Conservation (phyloP, 2,888 invertebrate species). For the Lissocephala sabroskyi region DNA sequence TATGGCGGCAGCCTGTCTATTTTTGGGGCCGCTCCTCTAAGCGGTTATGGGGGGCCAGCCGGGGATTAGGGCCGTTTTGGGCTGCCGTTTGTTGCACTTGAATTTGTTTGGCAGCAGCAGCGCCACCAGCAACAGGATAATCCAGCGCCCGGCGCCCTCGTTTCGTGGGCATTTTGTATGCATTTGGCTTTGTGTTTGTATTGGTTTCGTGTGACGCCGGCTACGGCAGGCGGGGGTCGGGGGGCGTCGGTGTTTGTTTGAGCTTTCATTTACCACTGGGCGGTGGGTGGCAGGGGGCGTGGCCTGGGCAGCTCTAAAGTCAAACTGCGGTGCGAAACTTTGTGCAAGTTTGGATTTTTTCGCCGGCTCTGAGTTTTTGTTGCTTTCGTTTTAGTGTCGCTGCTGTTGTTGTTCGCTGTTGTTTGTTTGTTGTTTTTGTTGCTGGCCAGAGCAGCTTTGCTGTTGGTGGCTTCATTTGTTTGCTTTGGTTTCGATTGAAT, state of each 20-base stretch:
- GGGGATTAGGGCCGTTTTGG: neutral
- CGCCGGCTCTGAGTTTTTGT: neutral
- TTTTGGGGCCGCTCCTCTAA: neutral
- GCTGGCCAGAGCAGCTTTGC: too few relatives aligned
- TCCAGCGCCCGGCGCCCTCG: slow-evolving; percentile 8
- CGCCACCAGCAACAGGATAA: slow-evolving; percentile 46
- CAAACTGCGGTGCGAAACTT: neutral
- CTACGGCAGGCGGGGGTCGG: too few relatives aligned
- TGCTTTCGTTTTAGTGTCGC: neutral
- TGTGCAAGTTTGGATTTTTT: slow-evolving; percentile 1
- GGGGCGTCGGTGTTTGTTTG: slow-evolving; percentile 3
- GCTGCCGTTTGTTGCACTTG: neutral
- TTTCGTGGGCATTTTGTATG: slow-evolving; percentile 10
- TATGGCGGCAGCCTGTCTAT: slow-evolving; percentile 39
- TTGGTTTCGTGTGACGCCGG: slow-evolving; percentile 1
- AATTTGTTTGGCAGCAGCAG: slow-evolving; percentile 13
- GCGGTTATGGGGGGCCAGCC: neutral
- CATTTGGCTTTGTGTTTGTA: slow-evolving; percentile 5
- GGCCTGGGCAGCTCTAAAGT: neutral
- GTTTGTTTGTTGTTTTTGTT: too few relatives aligned
- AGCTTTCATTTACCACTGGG: slow-evolving; percentile 7
- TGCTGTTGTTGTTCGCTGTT: neutral
- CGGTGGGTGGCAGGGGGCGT: neutral
- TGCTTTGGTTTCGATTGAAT: slow-evolving; percentile 3
- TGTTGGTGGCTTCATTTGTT: slow-evolving; percentile 1